Base-by-base conservation (phyloP, 2,888 invertebrate species). In the Hermodice carunculata region DNA sequence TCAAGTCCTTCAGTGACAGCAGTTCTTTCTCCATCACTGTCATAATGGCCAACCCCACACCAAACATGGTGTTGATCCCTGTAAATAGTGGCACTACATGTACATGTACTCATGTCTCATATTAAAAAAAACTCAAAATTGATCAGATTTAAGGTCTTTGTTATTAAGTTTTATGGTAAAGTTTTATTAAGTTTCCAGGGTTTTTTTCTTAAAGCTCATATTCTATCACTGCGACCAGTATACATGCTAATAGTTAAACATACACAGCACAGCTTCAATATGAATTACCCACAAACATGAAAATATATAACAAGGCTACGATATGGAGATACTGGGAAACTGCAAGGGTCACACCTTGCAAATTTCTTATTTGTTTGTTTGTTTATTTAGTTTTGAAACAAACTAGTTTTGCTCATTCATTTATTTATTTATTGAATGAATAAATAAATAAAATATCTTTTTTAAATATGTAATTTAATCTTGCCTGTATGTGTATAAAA, bases 41-140 rank as follows among this genome's bases (percentile, higher is more conserved):
- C 29, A 69, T 44, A 0, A 69, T 24, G 29, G 65, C 69, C 37
- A 69, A 52, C 4, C 52, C 61, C 17, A 57, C 66, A n/a, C 60
- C 49, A 42, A 69, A 66, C 22, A 69, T 51, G 17, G 60, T 37
- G 24, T 43, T 61, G n/a, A 34, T 31, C 24, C 69, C 69, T 69
- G 57, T 17, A 22, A 57, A 43, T 8, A 8, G 24, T 22, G 8
- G n/a, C 29, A 17, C 46, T 17, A 17, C 8, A 19, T 11, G 8
- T 17, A 11, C 14, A 46, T 11, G 14, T 17, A 8, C 14, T 17
- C 8, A 46, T 11, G 8, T 46, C 6, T 44, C 19, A 44, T 17
- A 17, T 44, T 44, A 8, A 44, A 14, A 44, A 14, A 44, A 19
- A 44, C 17, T 11, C 37, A 11, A 11, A 37, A n/a, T n/a, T n/a